A percentile compares a stretch with the other conserved stretches of the same genome.
Evolutionary conservation across 1,140 invertebrate genomes (phyloP).

Genomic region (Drosophila simulans): DNA sequence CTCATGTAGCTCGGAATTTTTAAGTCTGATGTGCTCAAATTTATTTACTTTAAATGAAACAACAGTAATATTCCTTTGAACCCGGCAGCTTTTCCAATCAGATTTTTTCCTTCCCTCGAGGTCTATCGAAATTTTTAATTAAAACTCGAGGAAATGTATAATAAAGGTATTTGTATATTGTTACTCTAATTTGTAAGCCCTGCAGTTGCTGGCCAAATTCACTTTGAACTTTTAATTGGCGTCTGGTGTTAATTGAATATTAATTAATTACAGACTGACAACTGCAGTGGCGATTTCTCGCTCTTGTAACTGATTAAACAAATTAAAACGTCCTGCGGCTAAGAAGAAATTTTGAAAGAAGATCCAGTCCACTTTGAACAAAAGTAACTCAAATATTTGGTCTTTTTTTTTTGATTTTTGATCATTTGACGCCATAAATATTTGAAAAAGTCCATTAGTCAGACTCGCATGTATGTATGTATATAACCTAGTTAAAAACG

Average conservation of each 20-base stretch:
- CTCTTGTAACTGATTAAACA: background rate
- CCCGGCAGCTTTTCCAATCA: background rate
- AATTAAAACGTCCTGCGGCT: background rate
- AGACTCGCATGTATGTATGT: too few relatives aligned
- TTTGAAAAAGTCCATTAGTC: background rate
- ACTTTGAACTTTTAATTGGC: slow-evolving; percentile 39
- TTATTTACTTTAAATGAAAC: slow-evolving; percentile 15
- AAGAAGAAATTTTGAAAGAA: background rate
- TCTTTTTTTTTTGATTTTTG: too few relatives aligned
- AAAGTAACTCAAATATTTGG: background rate
- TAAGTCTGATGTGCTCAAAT: background rate
- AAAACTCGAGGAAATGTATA: background rate
- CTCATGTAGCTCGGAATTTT: slow-evolving; percentile 17
- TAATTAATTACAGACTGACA: slow-evolving; percentile 43
- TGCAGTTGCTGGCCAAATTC: background rate
- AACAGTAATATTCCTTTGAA: slow-evolving; percentile 9
- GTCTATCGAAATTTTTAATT: slow-evolving; percentile 31
- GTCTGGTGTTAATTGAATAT: slow-evolving; percentile 39
- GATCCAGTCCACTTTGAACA: background rate
- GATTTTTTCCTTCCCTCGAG: background rate
- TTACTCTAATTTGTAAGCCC: background rate
- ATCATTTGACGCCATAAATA: background rate
- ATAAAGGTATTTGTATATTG: background rate
- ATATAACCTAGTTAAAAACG: background rate
- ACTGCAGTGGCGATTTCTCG: slow-evolving; percentile 20